Base-by-base conservation (phyloP, 2,888 invertebrate genomes). In the Drosophila birchii region DNA sequence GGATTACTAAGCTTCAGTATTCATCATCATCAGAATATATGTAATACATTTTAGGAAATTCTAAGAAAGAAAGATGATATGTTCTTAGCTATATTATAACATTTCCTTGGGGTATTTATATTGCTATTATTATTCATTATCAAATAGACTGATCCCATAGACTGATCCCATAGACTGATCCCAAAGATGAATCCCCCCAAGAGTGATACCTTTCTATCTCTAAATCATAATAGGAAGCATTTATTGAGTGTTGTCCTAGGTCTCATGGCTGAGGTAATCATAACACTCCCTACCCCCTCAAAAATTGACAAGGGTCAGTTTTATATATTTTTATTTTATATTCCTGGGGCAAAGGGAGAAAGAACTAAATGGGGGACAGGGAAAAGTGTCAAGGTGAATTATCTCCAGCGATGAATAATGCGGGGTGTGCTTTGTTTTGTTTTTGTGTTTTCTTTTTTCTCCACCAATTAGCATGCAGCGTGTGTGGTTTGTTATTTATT, bases 311-410 rank as follows among this genome's bases (percentile, higher is more conserved):
- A 41, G 79, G 81, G 68, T 79, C 82, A 81, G 81, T 62, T 69
- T 26, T 26, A 23, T 11, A 32, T 11, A 32, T 57, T 60, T 60
- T 60, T 60, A 41, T 58, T 26, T 32, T 41, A n/a, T 56, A 29
- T 59, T 58, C 59, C 60, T 60, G 20, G 18, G 18, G 18, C 2
- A 43, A 43, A 12, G 41, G 18, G 12, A 12, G 5, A 18, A 56
- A 26, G 49, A 0, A 32, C 26, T 14, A 39, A 39, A 20, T 26
- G n/a, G n/a, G 36, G 23, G 9, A 16, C 44, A 26, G 34, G 39
- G 62, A 83, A 83, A 76, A 72, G 79, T 86, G 89, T 86, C 88
- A 86, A 86, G 89, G 89, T 89, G 73, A 86, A 88, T 71, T 76
- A 80, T 64, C 44, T 45, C 45, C 38, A 61, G 38, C 49, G 55